Base-by-base conservation (phyloP, 2,888 invertebrate genomes). In the Ectemnius continuus region DNA sequence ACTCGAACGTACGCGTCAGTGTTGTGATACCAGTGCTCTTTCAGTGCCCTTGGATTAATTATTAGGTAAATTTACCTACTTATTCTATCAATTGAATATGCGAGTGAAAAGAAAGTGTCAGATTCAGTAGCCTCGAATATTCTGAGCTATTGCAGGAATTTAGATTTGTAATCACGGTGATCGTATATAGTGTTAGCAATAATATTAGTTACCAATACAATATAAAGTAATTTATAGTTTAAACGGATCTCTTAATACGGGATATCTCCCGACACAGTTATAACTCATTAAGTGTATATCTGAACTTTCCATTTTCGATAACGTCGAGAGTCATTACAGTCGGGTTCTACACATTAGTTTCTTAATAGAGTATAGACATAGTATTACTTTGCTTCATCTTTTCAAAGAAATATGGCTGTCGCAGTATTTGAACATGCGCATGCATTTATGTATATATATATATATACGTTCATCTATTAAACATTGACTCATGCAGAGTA, bases 11-110 rank as follows among this genome's bases (percentile, higher is more conserved):
- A 16, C 65, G 65, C 66, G 64, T 46, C 48, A 76, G 81, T 85
- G 84, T 80, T 85, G 84, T 87, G 83, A 78, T 79, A 82, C 59
- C 45, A 80, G 79, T 86, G 80, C 62, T 46, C 66, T 66, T 67
- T 76, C 73, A 67, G 63, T 78, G 75, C 79, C 78, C 80, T 86
- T 71, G 84, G 85, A 87, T 83, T 85, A 81, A 69, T 63, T 64
- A 72, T 79, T 78, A 78, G 80, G 85, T 85, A 81, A 85, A 60
- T 61, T 4, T 8, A 8, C 46, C 52, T 56, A 8, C 5, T 63
- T 67, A 64, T 62, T 68, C 67, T 56, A 18, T 1, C 11, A 58
- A 18, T 48, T n/a, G 47, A 48, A 52, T 52, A 4, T 16, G 13
- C 14, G 5, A 16, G 52, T 52, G 52, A 2, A 52, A 52, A 1